A percentile compares a stretch with the other conserved stretches of the same genome.
Conservation (phyloP, 2,797 vertebrate species). For the Ciconia nigra region DNA sequence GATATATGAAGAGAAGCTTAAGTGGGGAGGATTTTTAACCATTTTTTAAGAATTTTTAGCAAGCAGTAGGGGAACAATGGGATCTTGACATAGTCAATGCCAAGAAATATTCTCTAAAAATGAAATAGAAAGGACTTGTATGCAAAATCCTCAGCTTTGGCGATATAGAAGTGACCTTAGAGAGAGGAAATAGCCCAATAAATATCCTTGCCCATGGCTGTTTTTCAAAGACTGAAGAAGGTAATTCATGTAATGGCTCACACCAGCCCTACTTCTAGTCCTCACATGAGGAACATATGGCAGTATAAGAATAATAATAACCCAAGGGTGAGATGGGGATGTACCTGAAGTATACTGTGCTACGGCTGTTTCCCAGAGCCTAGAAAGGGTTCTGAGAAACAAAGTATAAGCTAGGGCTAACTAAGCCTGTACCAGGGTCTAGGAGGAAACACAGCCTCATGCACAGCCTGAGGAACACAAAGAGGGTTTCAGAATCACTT, state of each 20-base stretch:
- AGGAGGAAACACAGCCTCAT: neutral
- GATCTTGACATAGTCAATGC: neutral
- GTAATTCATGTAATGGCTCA: neutral
- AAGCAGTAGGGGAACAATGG: neutral
- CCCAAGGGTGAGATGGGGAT: neutral
- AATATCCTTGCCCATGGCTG: neutral
- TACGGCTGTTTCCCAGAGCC: neutral
- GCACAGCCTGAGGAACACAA: neutral
- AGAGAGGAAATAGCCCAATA: neutral
- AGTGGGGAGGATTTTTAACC: neutral
- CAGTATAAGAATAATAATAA: neutral
- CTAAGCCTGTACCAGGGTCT: neutral
- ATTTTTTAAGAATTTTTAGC: neutral
- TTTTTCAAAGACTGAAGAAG: neutral
- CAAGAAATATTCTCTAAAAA: neutral
- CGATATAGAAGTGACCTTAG: neutral
- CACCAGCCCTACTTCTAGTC: neutral
- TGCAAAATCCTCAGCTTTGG: neutral
- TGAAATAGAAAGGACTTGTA: neutral
- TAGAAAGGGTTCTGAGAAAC: neutral
- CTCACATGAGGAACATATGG: neutral
- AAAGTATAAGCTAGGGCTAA: neutral
- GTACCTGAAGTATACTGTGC: neutral
- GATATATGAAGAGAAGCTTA: neutral
- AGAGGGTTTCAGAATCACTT: neutral